Conservation (phyloP, 2,113 vertebrate genomes). For the Dascyllus trimaculatus region DNA sequence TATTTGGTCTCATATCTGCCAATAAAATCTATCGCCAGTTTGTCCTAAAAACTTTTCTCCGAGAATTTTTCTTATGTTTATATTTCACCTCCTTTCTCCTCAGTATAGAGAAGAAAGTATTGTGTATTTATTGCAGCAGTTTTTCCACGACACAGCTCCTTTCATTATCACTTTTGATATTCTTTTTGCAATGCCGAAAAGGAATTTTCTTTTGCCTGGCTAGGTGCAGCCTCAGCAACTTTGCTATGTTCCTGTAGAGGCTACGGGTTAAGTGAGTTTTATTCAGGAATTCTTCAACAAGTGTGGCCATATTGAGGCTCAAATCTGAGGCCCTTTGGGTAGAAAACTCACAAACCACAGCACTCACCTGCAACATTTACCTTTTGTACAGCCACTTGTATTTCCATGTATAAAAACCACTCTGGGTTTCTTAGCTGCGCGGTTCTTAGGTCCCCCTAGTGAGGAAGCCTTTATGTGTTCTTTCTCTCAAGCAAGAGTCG, state of each 20-base stretch:
- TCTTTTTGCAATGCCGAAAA: constrained; percentile 65
- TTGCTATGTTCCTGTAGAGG: constrained; percentile 58
- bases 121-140: constrained; percentile 53
- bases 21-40: constrained; percentile 20
- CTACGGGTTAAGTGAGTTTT: constrained; percentile 61
- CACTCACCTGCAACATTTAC: constrained; percentile 57
- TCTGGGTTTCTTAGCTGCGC: constrained; percentile 54
- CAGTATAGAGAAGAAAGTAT: constrained; percentile 14
- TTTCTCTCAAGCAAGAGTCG: constrained; percentile 63
- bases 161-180: constrained; percentile 72
- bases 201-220: constrained; percentile 49
- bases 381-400: constrained; percentile 44
- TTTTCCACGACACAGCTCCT: constrained; percentile 16
- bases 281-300: constrained; percentile 41
- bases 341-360: constrained; percentile 44
- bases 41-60: constrained; percentile 31
- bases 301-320: constrained; percentile 29
- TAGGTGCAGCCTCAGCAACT: constrained; percentile 79
- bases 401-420: constrained; percentile 64
- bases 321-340: constrained; percentile 27
- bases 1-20: constrained; percentile 49
- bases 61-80: constrained; percentile 28
- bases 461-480: constrained; percentile 64
- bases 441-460: constrained; percentile 51
- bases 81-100: constrained; percentile 31